Base-by-base conservation (phyloP, 2,797 vertebrate species). In the Sternotherus odoratus region DNA sequence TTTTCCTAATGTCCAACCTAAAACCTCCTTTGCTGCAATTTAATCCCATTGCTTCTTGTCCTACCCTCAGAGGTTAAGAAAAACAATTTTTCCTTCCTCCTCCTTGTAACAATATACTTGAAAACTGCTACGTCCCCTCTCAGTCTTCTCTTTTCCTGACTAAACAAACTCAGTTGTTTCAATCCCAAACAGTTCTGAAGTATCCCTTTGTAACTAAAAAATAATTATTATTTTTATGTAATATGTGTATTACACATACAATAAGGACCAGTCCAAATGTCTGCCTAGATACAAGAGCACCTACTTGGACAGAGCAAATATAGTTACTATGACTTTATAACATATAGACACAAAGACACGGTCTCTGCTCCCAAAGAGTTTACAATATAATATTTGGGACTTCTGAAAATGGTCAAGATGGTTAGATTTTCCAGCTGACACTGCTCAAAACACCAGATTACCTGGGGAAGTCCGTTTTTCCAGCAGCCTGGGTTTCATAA, bases 401-500 rank as follows among this genome's bases (percentile, higher is more conserved):
- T 23, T 69, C 66, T 39, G 19, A 69, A 39, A 39, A 69, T 66
- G 66, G n/a, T 69, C 36, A 66, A 66, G n/a, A 21, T 36, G 1
- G 8, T 77, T 46, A 28, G 75, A 60, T 46, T 48, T 23, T 56
- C 60, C 33, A 12, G 21, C 5, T 5, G 82, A 79, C 46, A 4
- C 30, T 60, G 53, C 3, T 15, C 23, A 50, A 26, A 56, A 75
- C n/a, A 3, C 30, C 49, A 49, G 87, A 81, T 93, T 83, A 97
- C 95, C 97, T 91, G 96, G 94, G 89, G 56, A 96, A 93, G 57
- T 95, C 97, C 89, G 94, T 95, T 91, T 95, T 95, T 79, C 93
- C 94, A 7, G 93, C 60, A 26, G 89, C 77, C 72, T 84, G 95
- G 66, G 95, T 91, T 80, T 95, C 97, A 75, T 95, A 95, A 84